These are phyloP conservation scores for Catocala nupta DNA, from an alignment of 2,888 invertebrate species.

Conservation along the genomic window DNA sequence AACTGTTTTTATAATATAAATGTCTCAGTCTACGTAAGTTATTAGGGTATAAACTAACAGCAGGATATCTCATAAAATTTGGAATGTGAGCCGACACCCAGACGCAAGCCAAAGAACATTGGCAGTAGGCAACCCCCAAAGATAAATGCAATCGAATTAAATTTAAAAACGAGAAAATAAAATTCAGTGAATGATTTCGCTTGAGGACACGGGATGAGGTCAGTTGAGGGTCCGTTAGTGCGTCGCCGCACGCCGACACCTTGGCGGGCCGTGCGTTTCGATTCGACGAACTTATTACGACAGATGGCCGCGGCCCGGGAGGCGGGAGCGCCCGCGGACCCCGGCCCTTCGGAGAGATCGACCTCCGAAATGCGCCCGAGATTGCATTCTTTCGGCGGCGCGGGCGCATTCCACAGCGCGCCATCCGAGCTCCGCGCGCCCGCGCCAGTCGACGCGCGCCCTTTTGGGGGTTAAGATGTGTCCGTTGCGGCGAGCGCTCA, in stretches of 20 bases:
- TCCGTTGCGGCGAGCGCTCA: constrained; percentile 84
- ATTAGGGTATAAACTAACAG: constrained; percentile 12
- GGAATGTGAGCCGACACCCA: constrained; percentile 13
- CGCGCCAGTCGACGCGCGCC: constrained; percentile 86
- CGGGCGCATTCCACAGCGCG: constrained; percentile 87
- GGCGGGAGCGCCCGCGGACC: constrained; percentile 81
- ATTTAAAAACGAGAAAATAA: constrained; percentile 37
- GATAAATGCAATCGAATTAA: constrained; percentile 31
- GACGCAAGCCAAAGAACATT: not conserved
- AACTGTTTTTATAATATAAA: constrained; percentile 6
- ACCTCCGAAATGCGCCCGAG: constrained; percentile 88
- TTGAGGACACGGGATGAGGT: constrained; percentile 74
- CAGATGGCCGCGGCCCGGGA: constrained; percentile 83
- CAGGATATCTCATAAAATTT: constrained; percentile 17
- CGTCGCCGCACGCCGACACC: constrained; percentile 69
- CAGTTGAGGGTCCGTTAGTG: constrained; percentile 75
- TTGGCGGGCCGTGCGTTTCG: constrained; percentile 77
- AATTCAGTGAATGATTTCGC: constrained; percentile 72
- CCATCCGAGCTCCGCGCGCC: constrained; percentile 83
- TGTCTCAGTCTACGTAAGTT: constrained; percentile 10
- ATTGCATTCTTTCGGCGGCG: constrained; percentile 88
- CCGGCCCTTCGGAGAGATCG: constrained; percentile 85
- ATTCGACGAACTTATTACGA: constrained; percentile 88
- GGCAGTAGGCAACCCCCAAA: constrained; percentile 13
- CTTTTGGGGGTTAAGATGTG: constrained; percentile 88